Conservation (phyloP, 1,140 invertebrate genomes). For the Platorchestia sp. region DNA sequence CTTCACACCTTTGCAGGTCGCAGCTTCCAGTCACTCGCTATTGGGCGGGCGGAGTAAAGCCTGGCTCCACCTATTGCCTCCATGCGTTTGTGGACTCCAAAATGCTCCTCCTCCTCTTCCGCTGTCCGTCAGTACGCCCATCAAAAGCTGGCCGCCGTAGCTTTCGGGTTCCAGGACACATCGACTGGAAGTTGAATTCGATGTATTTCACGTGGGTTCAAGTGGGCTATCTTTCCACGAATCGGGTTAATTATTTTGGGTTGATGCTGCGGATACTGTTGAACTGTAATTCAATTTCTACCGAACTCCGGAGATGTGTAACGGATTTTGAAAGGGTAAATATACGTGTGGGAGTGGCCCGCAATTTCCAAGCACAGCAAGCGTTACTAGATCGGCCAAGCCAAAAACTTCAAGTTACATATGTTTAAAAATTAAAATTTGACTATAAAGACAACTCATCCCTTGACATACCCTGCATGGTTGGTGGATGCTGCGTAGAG, state of each 20-base stretch:
- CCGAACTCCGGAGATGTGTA: background rate
- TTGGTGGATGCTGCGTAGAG: too few relatives aligned
- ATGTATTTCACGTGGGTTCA: background rate
- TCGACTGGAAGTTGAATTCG: background rate
- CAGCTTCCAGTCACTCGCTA: background rate
- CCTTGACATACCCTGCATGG: too few relatives aligned
- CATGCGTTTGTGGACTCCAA: background rate
- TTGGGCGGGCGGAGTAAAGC: background rate
- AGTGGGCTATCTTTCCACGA: background rate
- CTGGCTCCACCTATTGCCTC: background rate
- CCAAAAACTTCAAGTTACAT: too few relatives aligned
- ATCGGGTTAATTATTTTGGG: background rate
- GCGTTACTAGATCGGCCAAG: too few relatives aligned
- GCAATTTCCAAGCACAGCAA: background rate
- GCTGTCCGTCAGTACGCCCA: background rate
- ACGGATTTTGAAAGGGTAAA: background rate
- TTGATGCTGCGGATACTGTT: background rate
- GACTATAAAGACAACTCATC: too few relatives aligned
- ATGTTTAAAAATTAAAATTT: too few relatives aligned
- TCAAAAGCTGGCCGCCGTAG: background rate
- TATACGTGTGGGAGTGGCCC: background rate
- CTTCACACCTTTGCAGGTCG: background rate
- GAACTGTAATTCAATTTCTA: background rate
- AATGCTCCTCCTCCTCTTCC: background rate
- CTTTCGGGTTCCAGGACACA: background rate